Evolutionary conservation across 2,113 vertebrate species (phyloP).

Genomic region (Himantopus leucocephalus): DNA sequence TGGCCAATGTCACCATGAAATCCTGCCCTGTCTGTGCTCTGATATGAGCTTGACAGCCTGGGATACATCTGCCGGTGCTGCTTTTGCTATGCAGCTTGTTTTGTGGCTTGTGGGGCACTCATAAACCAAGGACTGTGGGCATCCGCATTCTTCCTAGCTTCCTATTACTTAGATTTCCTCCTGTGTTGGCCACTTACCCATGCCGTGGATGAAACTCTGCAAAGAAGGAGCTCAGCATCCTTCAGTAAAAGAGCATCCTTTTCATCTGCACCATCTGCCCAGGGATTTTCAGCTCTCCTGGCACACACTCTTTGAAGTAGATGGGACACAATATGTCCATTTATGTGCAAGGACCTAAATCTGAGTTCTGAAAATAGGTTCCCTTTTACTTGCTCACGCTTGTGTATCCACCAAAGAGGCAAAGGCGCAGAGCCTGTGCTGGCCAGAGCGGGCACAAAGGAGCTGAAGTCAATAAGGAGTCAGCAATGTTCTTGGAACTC

Average conservation of each 20-base stretch:
- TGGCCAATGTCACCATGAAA: neutral
- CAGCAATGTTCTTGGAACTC: neutral
- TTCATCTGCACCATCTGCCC: neutral
- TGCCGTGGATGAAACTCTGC: neutral
- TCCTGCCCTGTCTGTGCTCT: neutral
- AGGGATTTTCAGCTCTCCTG: neutral
- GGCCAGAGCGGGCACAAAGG: neutral
- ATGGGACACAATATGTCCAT: accelerated
- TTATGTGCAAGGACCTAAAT: neutral
- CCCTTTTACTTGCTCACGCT: neutral
- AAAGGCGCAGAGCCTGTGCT: accelerated
- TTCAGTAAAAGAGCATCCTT: neutral
- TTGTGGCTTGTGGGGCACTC: neutral
- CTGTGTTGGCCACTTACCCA: accelerated
- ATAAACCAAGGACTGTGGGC: neutral
- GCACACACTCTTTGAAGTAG: neutral
- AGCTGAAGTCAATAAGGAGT: neutral
- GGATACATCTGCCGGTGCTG: neutral
- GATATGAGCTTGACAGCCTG: neutral
- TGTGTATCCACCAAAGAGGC: neutral
- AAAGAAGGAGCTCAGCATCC: neutral
- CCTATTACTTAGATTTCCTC: neutral
- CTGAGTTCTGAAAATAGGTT: neutral
- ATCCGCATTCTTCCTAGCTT: neutral
- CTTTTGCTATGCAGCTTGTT: neutral